Conservation (phyloP, 2,888 invertebrate species). For the Xylophagus ater region DNA sequence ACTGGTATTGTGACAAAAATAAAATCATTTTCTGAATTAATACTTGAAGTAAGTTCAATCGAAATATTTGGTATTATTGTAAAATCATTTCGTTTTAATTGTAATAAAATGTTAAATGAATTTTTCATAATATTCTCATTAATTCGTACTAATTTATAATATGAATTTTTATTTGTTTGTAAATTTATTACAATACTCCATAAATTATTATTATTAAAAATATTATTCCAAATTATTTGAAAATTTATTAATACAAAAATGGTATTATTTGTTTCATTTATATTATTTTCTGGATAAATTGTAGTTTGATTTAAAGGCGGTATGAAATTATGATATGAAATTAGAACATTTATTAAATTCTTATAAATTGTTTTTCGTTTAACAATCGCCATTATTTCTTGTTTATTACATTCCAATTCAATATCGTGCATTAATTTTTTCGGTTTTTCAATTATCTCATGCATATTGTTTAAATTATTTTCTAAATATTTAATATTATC, state of each 20-base stretch:
- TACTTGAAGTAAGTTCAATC: conserved; percentile 9
- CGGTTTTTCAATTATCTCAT: conserved; percentile 4
- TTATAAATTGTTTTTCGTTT: neutral
- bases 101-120: conserved; percentile 9
- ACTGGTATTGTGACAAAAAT: conserved; percentile 12
- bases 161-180: neutral
- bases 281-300: conserved; percentile 4
- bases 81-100: conserved; percentile 2
- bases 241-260: conserved; percentile 12
- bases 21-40: conserved; percentile 11
- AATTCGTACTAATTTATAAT: conserved; percentile 1
- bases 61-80: conserved; percentile 10
- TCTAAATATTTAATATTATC: conserved; percentile 4
- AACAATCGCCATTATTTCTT: conserved; percentile 6
- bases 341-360: neutral
- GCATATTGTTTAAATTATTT: neutral
- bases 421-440: conserved; percentile 3
- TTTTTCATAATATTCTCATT: conserved; percentile 1
- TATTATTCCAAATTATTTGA: conserved; percentile 7
- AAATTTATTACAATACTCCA: conserved; percentile 10
- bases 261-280: conserved; percentile 2
- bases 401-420: conserved; percentile 4
- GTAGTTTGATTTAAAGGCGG: neutral
- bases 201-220: conserved; percentile 8
- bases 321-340: conserved; percentile 1